Evolutionary conservation across 2,113 vertebrate species (phyloP), one percentile per base, ranked within the genome.

Genomic region (Agapornis roseicollis): DNA sequence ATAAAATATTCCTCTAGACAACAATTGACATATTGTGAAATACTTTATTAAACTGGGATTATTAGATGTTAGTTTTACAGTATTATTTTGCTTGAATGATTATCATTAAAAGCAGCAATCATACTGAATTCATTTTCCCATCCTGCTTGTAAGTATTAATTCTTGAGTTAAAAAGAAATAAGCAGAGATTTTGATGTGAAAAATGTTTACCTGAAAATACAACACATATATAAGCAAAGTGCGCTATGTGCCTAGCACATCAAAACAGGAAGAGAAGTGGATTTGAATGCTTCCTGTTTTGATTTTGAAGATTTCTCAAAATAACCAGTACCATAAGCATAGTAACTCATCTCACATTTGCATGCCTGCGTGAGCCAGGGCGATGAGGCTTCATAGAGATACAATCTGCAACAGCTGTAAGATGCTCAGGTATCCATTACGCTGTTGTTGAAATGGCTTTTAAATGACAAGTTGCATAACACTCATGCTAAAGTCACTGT

Each of bases 11-110:
- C 72, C 27, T 73, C 69, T 93, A 80, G 76, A 80, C 65, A 83
- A 52, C 93, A 94, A 63, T 70, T 81, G 82, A 35, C 47, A n/a
- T 95, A 85, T 76, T 90, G 92, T 72, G 64, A 97, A 94, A 87
- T 63, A 73, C 70, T 82, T 86, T 90, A 79, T 84, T 81, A 53
- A 86, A 92, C 47, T 71, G 2, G 1, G 13, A 64, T 90, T 89
- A 93, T 80, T 90, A 71, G 25, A 64, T 63, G 35, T 70, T 73
- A 69, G 84, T 96, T 93, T 96, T 79, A n/a, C 1, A 1, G 10
- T 76, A 53, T 28, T 50, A 31, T 61, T 90, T 93, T 92, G 35
- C 41, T 89, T 93, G 56, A 92, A 65, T 69, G 72, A 90, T 90
- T 71, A 13, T 37, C 28, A 65, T 93, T 58, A 63, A 80, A 69